Base-by-base conservation (phyloP, 2,888 invertebrate species). In the Epirrhoe alternata region DNA sequence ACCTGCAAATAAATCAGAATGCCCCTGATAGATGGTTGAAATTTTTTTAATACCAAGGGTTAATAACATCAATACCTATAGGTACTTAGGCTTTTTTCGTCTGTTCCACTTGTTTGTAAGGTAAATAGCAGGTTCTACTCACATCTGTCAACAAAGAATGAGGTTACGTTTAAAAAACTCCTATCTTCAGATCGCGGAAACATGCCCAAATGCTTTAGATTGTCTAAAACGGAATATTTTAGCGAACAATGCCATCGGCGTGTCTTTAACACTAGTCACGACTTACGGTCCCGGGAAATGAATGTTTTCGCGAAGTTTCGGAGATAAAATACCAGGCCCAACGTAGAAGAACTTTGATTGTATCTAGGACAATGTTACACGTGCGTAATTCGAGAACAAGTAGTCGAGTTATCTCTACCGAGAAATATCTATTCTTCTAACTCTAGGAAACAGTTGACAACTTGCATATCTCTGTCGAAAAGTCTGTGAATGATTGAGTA, bases 221-320 rank as follows among this genome's bases (percentile, higher is more conserved):
- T 66, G 77, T 83, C 82, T 84, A 8, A 81, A 81, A 79, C 73
- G 79, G 81, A 81, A 84, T 83, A 80, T 77, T 84, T 82, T 79
- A 77, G 73, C 77, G 71, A 73, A 72, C 75, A 79, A 74, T 73
- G 77, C 71, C 77, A 79, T 68, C 74, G 75, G 64, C 6, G 10
- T 35, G 35, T 35, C 35, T 35, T 35, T 81, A 83, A 88, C 81
- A 80, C 84, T 83, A 81, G 86, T 88, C 86, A 88, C 87, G 88
- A 85, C 62, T 78, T 76, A 71, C 69, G 74, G 73, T 86, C 82
- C 81, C 81, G 82, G 69, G 84, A 86, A 86, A 78, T 71, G 68
- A 69, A 60, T 71, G 73, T 81, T 80, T 83, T 82, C 79, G 76
- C 70, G 70, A 69, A 69, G 76, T 78, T 86, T 84, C 84, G 75